Conservation (phyloP, 1,140 invertebrate genomes). For the Apolygus lucorum region DNA sequence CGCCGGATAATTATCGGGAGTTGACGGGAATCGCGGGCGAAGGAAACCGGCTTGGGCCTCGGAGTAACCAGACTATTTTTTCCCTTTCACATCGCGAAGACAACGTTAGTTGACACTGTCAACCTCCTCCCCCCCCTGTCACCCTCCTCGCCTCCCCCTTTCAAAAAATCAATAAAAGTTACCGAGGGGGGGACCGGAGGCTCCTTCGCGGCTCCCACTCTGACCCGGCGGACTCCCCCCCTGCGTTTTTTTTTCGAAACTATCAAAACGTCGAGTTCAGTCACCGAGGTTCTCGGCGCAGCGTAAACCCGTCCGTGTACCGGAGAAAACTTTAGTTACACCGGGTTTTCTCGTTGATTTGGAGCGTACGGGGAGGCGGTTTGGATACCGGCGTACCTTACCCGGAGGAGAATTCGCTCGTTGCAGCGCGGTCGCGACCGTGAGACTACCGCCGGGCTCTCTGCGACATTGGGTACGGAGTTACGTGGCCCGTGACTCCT, state of each 20-base stretch:
- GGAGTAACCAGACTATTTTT: conserved; percentile 18
- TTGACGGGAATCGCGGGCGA: not conserved
- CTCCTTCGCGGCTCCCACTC: not conserved
- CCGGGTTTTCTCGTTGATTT: too few species aligned
- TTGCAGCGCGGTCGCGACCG: too few species aligned
- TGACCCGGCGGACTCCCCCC: too few species aligned
- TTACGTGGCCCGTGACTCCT: conserved; percentile 15
- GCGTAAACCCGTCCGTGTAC: too few species aligned
- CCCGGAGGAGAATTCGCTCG: not conserved
- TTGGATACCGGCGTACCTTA: too few species aligned
- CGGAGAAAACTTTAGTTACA: too few species aligned
- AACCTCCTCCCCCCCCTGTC: conserved; percentile 9
- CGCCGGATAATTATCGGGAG: not conserved
- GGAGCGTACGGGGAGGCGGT: too few species aligned
- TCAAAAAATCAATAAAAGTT: conserved; percentile 7
- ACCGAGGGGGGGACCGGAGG: too few species aligned
- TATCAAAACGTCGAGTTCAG: too few species aligned
- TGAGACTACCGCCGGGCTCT: not conserved
- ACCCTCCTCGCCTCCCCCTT: conserved; percentile 20
- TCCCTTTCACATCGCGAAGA: conserved; percentile 26
- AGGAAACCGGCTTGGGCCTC: not conserved
- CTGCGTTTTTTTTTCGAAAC: too few species aligned
- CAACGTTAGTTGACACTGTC: conserved; percentile 27
- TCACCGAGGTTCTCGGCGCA: too few species aligned
- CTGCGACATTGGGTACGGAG: conserved; percentile 12